phyloP scores from a whole-genome alignment of 2,888 invertebrate species.

The Sabatieria punctata region DNA sequence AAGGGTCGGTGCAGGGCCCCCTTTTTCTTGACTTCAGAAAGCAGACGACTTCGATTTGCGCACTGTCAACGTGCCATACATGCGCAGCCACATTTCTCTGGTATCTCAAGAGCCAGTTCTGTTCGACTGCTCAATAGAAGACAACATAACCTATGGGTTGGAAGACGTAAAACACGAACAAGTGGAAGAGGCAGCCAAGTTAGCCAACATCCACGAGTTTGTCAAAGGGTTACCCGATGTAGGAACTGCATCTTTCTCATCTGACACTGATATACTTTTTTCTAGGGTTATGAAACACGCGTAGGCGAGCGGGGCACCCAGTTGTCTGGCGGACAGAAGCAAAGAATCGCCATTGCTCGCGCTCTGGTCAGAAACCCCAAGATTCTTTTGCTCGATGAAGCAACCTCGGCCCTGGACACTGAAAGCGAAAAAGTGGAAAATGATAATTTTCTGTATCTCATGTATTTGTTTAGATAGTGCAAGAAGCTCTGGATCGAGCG shows the following conservation, averaged over 20 bases:
- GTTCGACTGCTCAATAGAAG: too few relatives aligned
- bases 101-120: too few relatives aligned
- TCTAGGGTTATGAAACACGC: conserved; percentile 31
- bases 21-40: too few relatives aligned
- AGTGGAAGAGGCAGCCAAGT: conserved; percentile 29
- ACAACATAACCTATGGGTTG: too few relatives aligned
- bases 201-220: conserved; percentile 37
- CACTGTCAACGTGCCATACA: too few relatives aligned
- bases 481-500: conserved; percentile 55
- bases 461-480: conserved; percentile 50
- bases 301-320: too few relatives aligned
- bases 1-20: not conserved
- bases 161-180: conserved; percentile 26
- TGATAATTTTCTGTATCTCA: too few relatives aligned
- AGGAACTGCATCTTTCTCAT: not conserved
- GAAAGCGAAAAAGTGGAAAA: too few relatives aligned
- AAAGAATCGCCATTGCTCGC: too few relatives aligned
- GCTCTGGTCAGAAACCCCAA: conserved; percentile 28
- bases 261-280: conserved; percentile 3
- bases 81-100: too few relatives aligned
- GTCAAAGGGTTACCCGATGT: conserved; percentile 32
- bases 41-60: too few relatives aligned
- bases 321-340: too few relatives aligned
- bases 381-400: conserved; percentile 33
- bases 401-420: conserved; percentile 36